phyloP scores from a whole-genome alignment of 1,140 invertebrate genomes.

The Diploscapter pachys region DNA sequence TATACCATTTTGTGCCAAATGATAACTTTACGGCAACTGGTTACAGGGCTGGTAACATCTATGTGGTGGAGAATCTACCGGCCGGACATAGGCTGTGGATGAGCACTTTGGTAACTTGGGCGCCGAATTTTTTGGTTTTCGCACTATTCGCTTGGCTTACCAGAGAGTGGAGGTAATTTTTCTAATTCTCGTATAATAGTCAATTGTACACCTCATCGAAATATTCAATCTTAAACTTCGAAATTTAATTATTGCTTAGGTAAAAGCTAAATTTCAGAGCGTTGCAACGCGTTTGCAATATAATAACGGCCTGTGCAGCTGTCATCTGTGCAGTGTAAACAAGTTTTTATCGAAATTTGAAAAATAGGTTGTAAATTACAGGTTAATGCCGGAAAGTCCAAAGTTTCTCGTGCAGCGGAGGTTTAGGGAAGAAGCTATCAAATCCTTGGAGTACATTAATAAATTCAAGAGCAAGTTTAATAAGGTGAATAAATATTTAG shows the following conservation, averaged over 20 bases:
- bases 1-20: neutral
- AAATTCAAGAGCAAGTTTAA: conserved; percentile 23
- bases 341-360: neutral
- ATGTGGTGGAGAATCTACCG: conserved; percentile 27
- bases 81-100: conserved; percentile 28
- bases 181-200: neutral
- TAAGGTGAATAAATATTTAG: neutral
- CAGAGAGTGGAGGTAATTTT: conserved; percentile 22
- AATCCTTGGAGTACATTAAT: conserved; percentile 22
- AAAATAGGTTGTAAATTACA: neutral
- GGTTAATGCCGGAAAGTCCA: conserved; percentile 25
- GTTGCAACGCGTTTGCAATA: conserved; percentile 14
- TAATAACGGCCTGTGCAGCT: neutral
- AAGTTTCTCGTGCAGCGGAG: conserved; percentile 26
- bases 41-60: conserved; percentile 21
- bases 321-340: neutral
- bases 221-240: neutral
- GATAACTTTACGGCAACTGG: neutral
- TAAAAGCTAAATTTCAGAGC: conserved; percentile 20
- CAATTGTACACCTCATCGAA: neutral
- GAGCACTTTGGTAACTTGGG: conserved; percentile 30
- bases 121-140: conserved; percentile 35
- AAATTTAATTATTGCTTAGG: conserved; percentile 2
- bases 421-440: conserved; percentile 9
- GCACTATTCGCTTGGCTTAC: conserved; percentile 23